Base-by-base conservation (phyloP, 2,888 invertebrate genomes). In the Hemistola chrysoprasaria region DNA sequence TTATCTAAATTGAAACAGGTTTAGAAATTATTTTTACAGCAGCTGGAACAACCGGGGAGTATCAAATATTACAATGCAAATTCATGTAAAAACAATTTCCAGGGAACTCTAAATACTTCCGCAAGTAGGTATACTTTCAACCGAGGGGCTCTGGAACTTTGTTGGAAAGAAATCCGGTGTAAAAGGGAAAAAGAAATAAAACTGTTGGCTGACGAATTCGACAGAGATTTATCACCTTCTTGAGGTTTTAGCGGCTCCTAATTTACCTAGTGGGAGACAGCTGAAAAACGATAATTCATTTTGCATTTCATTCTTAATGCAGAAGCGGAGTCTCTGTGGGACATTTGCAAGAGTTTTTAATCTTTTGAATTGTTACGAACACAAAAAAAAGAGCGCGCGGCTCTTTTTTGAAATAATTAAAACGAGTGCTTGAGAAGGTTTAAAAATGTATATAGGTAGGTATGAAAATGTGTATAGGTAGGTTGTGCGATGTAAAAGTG, bases 181-280 rank as follows among this genome's bases (percentile, higher is more conserved):
- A 61, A 70, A 42, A 71, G 65, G 56, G 61, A 62, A 70, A 71
- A 75, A 69, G 65, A 71, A 78, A 79, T 74, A 71, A 78, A 75
- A 78, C 65, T 72, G 74, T 73, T 73, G 61, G 65, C 79, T 78
- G 78, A 79, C 75, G 77, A 77, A 77, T 77, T 78, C 75, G 78
- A 79, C 78, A 74, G 70, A 77, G 78, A 79, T 78, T 78, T 78
- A 79, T 78, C 66, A 74, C 78, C 69, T 72, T 56, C 52, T 60
- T 54, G 64, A 69, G 68, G 74, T 74, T 76, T 76, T 71, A 71
- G 71, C 71, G 62, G 65, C 66, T 71, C 65, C 69, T 77, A 77
- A 78, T 78, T 76, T 78, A 76, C 73, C 67, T 68, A 65, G 55
- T 41, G 50, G 53, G 54, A 61, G 57, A 58, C 62, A 50, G 55